These are phyloP conservation scores for Parotocinclus haroldoi DNA, from an alignment of 2,797 vertebrate genomes.

Conservation along the genomic window DNA sequence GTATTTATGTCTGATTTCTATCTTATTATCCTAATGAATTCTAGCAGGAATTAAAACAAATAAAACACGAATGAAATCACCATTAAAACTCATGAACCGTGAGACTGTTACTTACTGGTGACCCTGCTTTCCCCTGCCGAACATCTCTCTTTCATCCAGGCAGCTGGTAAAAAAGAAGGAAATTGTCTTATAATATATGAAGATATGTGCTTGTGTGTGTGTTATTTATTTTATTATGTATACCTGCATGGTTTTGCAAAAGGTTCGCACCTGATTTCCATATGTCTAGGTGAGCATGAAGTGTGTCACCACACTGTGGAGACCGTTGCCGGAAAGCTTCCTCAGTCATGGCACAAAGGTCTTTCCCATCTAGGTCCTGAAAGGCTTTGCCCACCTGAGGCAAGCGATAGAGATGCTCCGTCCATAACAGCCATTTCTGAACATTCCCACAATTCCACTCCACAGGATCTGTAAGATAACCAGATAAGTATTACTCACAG, in stretches of 20 bases:
- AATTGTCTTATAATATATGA: background rate
- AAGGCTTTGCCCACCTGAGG: constrained; percentile 89
- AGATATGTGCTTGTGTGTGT: background rate
- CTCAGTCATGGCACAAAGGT: constrained; percentile 89
- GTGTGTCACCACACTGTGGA: constrained; percentile 83
- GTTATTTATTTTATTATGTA: background rate
- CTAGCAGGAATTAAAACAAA: no score
- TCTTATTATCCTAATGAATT: no score
- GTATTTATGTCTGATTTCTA: no score
- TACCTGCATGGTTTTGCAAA: background rate
- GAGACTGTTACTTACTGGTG: constrained; percentile 50
- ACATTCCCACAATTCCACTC: constrained; percentile 92
- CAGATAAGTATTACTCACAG: constrained; percentile 1
- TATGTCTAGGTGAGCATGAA: constrained; percentile 95
- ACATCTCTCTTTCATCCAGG: constrained; percentile 94
- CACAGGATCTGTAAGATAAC: constrained; percentile 74
- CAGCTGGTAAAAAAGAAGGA: constrained; percentile 69
- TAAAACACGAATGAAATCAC: no score
- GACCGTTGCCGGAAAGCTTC: constrained; percentile 91
- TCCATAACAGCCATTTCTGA: constrained; percentile 98
- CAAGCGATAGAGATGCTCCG: constrained; percentile 92
- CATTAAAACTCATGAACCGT: background rate
- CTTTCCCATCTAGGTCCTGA: constrained; percentile 88
- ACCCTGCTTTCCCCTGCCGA: constrained; percentile 68
- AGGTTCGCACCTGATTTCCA: constrained; percentile 90